These are phyloP conservation scores for Aphelenchoides besseyi DNA, from an alignment of 1,140 invertebrate species.

Conservation along the genomic window DNA sequence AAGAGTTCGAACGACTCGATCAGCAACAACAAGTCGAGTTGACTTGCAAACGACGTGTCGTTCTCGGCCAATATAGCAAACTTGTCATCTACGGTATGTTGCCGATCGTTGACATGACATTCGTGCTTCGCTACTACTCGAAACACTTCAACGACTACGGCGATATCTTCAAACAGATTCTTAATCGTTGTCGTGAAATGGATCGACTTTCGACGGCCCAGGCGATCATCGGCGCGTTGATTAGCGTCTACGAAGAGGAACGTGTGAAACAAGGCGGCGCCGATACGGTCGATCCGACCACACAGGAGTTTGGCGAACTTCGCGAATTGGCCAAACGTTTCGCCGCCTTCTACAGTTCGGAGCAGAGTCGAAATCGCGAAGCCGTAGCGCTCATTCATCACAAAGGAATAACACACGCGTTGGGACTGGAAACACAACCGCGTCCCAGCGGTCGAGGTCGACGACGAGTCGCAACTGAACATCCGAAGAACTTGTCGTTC, in stretches of 20 bases:
- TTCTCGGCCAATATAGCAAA: constrained; percentile 93
- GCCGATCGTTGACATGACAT: constrained; percentile 81
- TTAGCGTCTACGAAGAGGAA: constrained; percentile 75
- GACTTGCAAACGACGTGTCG: constrained; percentile 88
- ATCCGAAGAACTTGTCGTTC: constrained; percentile 34
- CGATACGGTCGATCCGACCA: constrained; percentile 36
- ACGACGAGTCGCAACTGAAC: background rate
- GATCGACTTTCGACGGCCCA: constrained; percentile 93
- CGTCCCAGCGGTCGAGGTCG: constrained; percentile 4
- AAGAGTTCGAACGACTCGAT: constrained; percentile 77
- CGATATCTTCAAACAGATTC: constrained; percentile 96
- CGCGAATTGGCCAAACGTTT: constrained; percentile 91
- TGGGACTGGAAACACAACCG: constrained; percentile 31
- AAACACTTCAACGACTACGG: constrained; percentile 93
- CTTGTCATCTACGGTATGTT: constrained; percentile 94
- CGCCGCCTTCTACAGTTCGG: constrained; percentile 91
- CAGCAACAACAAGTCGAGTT: constrained; percentile 91
- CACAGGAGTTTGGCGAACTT: constrained; percentile 39
- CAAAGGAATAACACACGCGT: constrained; percentile 52
- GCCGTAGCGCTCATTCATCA: constrained; percentile 88
- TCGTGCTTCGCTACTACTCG: constrained; percentile 96
- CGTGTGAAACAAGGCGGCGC: background rate
- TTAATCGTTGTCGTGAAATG: constrained; percentile 92
- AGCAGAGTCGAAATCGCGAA: constrained; percentile 93
- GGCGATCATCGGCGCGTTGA: constrained; percentile 86